Percentiles rank a stretch among this genome's conserved stretches.
These are phyloP conservation scores for Cottus gobio DNA, from an alignment of 2,113 vertebrate species.

Conservation along the genomic window DNA sequence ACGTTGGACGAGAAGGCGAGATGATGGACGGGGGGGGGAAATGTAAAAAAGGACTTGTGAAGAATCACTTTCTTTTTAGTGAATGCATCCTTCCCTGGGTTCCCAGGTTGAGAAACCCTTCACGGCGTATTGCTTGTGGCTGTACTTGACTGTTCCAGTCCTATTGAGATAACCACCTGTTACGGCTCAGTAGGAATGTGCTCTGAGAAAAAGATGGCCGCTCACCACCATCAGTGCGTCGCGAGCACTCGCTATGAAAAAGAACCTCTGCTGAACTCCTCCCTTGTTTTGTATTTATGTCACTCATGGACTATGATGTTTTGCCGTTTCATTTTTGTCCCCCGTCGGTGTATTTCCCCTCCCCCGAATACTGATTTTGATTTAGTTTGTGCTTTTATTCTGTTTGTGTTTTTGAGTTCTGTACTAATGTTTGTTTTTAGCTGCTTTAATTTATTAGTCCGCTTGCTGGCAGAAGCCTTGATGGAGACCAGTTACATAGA, in stretches of 20 bases:
- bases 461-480: conserved; percentile 62
- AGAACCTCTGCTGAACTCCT: conserved; percentile 57
- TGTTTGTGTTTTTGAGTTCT: conserved; percentile 62
- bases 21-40: neutral
- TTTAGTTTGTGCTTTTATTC: conserved; percentile 61
- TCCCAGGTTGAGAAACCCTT: conserved; percentile 49
- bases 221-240: conserved; percentile 47
- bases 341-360: neutral
- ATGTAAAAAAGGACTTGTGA: conserved; percentile 31
- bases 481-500: conserved; percentile 66
- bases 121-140: conserved; percentile 42
- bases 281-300: conserved; percentile 65
- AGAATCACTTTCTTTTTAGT: conserved; percentile 58
- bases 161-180: conserved; percentile 56
- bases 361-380: conserved; percentile 46
- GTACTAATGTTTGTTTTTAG: conserved; percentile 69
- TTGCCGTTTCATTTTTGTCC: conserved; percentile 43
- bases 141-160: conserved; percentile 65
- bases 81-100: conserved; percentile 53
- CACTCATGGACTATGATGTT: conserved; percentile 58
- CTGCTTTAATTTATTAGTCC: conserved; percentile 80
- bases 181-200: conserved; percentile 58
- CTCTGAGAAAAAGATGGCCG: conserved; percentile 52
- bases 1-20: conserved; percentile 16
- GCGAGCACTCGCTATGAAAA: conserved; percentile 31